phyloP scores from a whole-genome alignment of 2,113 vertebrate genomes.

The Nothoprocta pentlandii region DNA sequence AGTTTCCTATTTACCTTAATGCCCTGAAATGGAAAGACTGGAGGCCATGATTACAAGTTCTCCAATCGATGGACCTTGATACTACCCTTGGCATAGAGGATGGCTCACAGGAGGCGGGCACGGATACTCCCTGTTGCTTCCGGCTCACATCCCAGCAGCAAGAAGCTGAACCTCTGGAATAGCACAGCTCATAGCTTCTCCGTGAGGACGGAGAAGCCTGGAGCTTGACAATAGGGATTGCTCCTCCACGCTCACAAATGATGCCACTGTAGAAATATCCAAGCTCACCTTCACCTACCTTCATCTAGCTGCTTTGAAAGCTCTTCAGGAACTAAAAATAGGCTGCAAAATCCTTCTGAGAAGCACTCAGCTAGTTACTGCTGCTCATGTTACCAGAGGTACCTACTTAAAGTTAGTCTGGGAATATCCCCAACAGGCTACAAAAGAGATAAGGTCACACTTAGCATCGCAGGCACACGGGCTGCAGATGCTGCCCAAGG shows the following conservation, averaged over 20 bases:
- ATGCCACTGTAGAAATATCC: not conserved
- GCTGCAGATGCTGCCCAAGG: not conserved
- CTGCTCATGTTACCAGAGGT: not conserved
- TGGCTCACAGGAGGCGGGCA: not conserved
- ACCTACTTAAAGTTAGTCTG: not conserved
- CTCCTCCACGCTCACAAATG: not conserved
- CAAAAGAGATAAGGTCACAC: not conserved
- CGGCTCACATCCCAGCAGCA: accelerated
- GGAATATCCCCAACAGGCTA: not conserved
- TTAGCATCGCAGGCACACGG: not conserved
- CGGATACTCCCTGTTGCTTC: not conserved
- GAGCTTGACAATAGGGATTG: not conserved
- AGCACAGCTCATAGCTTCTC: not conserved
- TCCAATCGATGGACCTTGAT: not conserved
- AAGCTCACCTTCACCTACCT: not conserved
- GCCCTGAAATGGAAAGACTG: not conserved
- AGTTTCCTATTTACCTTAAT: not conserved
- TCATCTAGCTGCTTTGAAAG: not conserved
- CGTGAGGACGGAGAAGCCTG: accelerated
- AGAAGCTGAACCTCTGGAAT: not conserved
- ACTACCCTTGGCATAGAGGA: not conserved
- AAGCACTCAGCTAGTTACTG: not conserved
- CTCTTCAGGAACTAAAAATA: not conserved
- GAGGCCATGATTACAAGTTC: not conserved
- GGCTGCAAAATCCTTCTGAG: not conserved